Conservation (phyloP, 2,888 invertebrate genomes). For the Dione juno region DNA sequence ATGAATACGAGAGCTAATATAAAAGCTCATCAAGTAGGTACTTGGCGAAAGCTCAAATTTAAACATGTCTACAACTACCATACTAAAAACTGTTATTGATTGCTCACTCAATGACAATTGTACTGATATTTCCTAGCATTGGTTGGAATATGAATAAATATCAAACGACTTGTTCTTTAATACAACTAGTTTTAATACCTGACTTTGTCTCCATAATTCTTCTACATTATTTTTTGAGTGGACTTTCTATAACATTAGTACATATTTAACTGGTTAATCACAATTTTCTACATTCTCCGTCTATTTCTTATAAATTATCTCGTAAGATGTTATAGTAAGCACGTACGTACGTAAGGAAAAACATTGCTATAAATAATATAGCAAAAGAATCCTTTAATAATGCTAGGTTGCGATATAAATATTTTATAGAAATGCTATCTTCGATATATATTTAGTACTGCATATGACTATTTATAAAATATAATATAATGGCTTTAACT, state of each 20-base stretch:
- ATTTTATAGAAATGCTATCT: slow-evolving; percentile 1
- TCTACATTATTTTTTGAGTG: not conserved
- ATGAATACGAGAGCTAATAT: not conserved
- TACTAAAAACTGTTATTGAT: not conserved
- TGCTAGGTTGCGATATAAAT: not conserved
- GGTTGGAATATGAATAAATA: not conserved
- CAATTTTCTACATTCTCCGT: no score
- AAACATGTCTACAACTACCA: slow-evolving; percentile 3
- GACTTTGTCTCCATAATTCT: not conserved
- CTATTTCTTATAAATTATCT: no score
- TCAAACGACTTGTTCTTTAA: slow-evolving; percentile 3
- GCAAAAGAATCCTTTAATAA: slow-evolving; percentile 10
- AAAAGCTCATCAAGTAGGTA: not conserved
- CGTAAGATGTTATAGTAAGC: slow-evolving; percentile 2
- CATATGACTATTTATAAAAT: no score
- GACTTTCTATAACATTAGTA: no score
- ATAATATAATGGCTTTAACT: not conserved
- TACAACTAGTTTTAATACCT: not conserved
- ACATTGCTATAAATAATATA: slow-evolving; percentile 23
- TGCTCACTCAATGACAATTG: slow-evolving; percentile 1
- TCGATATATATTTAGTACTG: not conserved
- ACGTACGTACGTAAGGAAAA: not conserved
- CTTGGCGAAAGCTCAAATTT: slow-evolving; percentile 17
- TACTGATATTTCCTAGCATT: not conserved
- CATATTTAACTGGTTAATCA: no score